Evolutionary conservation across 2,797 vertebrate species (phyloP).

Genomic region (Apogon hyalosoma): DNA sequence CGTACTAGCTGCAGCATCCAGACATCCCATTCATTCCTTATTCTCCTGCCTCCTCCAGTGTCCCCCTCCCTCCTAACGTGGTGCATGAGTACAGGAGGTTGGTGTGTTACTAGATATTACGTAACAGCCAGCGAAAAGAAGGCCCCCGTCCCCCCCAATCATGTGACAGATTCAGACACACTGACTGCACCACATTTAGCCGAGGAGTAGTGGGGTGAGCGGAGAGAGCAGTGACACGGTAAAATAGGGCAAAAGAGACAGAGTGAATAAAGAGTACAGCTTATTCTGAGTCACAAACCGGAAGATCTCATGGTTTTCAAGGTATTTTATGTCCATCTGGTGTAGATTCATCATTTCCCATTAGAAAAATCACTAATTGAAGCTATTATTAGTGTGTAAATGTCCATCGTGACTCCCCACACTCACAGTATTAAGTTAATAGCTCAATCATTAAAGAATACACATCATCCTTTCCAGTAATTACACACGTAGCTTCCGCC

Average conservation of each 20-base stretch:
- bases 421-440: background rate
- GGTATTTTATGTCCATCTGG: background rate
- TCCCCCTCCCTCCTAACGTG: slow-evolving; percentile 31
- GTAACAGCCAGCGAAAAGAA: slow-evolving; percentile 58
- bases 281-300: slow-evolving; percentile 16
- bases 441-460: slow-evolving; percentile 1
- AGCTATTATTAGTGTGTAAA: background rate
- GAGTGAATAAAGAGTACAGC: slow-evolving; percentile 31
- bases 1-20: slow-evolving; percentile 23
- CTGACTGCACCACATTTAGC: slow-evolving; percentile 50
- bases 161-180: slow-evolving; percentile 63
- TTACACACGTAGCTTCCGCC: slow-evolving; percentile 8
- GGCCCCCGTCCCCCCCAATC: slow-evolving; percentile 52
- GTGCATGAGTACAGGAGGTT: slow-evolving; percentile 56
- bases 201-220: slow-evolving; percentile 7
- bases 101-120: slow-evolving; percentile 65
- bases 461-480: slow-evolving; percentile 1
- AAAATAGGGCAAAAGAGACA: slow-evolving; percentile 39
- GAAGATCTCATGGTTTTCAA: background rate
- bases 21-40: slow-evolving; percentile 45
- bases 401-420: background rate
- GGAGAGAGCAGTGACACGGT: slow-evolving; percentile 19
- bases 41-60: slow-evolving; percentile 10
- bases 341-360: background rate
- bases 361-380: background rate